Evolutionary conservation across 2,113 vertebrate genomes (phyloP).

Genomic region (Gallinago paraguaiae): DNA sequence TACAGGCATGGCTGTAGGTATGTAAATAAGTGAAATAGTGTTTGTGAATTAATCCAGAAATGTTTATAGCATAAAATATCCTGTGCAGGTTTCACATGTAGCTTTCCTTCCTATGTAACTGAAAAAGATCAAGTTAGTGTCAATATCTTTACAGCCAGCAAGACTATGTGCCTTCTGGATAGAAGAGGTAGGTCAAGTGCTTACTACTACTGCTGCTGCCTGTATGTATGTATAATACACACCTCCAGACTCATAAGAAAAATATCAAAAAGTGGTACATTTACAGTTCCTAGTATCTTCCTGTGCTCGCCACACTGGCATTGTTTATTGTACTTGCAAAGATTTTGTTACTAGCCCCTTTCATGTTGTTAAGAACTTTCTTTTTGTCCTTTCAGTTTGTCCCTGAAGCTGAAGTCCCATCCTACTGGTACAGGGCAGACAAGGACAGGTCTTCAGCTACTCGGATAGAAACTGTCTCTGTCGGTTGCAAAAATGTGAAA

Average conservation of each 20-base stretch:
- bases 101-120: background rate
- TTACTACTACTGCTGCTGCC: background rate
- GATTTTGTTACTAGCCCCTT: background rate
- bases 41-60: background rate
- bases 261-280: background rate
- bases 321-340: background rate
- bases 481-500: background rate
- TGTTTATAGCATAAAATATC: background rate
- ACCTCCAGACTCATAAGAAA: background rate
- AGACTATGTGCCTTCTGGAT: background rate
- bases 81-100: background rate
- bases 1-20: background rate
- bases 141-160: background rate
- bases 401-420: background rate
- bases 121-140: background rate
- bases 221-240: background rate
- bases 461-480: background rate
- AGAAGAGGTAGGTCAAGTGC: background rate
- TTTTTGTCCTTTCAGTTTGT: background rate
- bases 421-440: background rate
- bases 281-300: background rate
- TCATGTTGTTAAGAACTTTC: background rate
- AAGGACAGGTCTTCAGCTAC: slow-evolving; percentile 10
- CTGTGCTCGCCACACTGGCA: fast-evolving
- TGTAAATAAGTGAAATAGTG: background rate